These are phyloP conservation scores for Botia kubotai DNA, from an alignment of 2,797 vertebrate species.

Conservation along the genomic window DNA sequence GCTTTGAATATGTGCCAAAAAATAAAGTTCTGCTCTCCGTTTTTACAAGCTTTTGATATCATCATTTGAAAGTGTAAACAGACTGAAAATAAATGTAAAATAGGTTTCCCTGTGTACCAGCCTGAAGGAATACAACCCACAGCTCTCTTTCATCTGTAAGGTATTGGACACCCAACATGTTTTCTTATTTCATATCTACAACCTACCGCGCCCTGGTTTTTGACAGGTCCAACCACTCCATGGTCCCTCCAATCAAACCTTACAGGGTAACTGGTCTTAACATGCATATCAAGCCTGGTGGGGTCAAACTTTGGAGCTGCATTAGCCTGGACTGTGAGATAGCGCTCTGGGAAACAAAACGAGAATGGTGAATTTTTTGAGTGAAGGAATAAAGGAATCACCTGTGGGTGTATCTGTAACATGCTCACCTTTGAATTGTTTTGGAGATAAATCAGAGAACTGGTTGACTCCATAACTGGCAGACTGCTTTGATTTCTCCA, in stretches of 20 bases:
- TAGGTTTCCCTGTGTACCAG: background rate
- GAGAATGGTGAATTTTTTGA: background rate
- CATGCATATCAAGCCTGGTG: conserved; percentile 12
- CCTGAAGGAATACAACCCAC: background rate
- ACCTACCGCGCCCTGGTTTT: conserved; percentile 86
- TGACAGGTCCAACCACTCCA: conserved; percentile 83
- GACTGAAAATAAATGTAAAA: background rate
- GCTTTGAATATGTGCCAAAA: background rate
- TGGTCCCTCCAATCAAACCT: conserved; percentile 92
- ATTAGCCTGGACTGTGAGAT: conserved; percentile 78
- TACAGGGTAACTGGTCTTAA: conserved; percentile 68
- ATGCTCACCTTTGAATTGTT: conserved; percentile 86
- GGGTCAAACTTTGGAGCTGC: conserved; percentile 69
- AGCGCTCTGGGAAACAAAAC: conserved; percentile 76
- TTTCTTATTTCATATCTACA: background rate
- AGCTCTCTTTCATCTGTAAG: background rate
- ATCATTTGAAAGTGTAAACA: background rate
- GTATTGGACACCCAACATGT: background rate
- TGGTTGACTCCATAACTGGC: conserved; percentile 88
- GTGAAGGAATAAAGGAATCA: background rate
- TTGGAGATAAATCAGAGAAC: conserved; percentile 86
- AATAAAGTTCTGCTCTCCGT: background rate
- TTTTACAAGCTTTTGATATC: background rate
- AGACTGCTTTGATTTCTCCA: conserved; percentile 64
- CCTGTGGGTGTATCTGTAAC: background rate